Evolutionary conservation across 2,797 vertebrate species (phyloP).

Genomic region (Chrosomus eos): DNA sequence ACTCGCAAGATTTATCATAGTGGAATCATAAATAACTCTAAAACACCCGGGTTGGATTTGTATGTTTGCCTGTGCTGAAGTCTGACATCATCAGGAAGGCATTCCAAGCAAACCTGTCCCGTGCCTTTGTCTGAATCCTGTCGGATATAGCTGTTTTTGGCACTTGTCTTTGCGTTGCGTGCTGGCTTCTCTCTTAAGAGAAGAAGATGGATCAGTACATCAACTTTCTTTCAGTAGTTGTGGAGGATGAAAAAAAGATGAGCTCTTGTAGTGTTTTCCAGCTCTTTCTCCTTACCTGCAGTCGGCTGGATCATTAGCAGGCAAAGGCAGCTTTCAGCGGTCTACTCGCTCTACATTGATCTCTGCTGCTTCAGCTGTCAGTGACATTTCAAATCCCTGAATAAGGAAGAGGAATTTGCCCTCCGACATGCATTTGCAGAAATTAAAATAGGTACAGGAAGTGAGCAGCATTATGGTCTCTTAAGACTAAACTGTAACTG

Average conservation of each 20-base stretch:
- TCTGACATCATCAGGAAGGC: conserved; percentile 51
- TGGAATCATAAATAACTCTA: conserved; percentile 53
- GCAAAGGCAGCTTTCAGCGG: conserved; percentile 20
- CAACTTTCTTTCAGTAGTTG: conserved; percentile 10
- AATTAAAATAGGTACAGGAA: conserved; percentile 19
- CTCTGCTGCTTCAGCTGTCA: conserved; percentile 37
- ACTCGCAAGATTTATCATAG: conserved; percentile 48
- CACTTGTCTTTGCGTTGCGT: background rate
- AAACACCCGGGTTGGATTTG: conserved; percentile 28
- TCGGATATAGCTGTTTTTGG: conserved; percentile 10
- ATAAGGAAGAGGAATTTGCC: conserved; percentile 2
- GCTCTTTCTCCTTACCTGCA: conserved; percentile 24
- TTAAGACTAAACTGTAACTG: background rate
- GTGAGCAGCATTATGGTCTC: background rate
- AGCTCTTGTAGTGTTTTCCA: conserved; percentile 16
- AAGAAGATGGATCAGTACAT: conserved; percentile 20
- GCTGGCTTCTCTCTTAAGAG: conserved; percentile 20
- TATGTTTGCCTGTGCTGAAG: conserved; percentile 31
- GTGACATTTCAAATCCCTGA: conserved; percentile 18
- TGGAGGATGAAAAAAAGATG: conserved; percentile 16
- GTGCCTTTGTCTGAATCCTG: conserved; percentile 38
- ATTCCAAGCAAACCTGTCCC: conserved; percentile 44
- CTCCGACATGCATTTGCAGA: conserved; percentile 4
- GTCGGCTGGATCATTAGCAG: conserved; percentile 29
- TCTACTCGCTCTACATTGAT: conserved; percentile 9